These are phyloP conservation scores for Pampusana beccarii DNA, from an alignment of 2,113 vertebrate species.

Conservation along the genomic window DNA sequence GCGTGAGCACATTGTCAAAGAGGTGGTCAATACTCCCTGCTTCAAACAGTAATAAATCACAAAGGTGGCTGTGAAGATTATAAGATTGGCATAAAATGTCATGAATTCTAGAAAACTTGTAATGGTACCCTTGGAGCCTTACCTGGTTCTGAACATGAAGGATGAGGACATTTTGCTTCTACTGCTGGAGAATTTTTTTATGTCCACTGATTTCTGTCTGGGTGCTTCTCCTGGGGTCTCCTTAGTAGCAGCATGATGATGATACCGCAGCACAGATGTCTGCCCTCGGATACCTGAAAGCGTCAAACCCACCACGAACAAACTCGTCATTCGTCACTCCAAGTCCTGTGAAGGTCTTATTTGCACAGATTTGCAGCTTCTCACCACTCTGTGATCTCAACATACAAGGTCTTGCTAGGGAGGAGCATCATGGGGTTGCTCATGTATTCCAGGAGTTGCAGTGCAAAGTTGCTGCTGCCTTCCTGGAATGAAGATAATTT, in stretches of 20 bases:
- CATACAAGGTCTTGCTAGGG: background rate
- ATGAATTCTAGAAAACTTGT: background rate
- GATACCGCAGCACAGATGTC: background rate
- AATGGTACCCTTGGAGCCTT: background rate
- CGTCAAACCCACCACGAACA: background rate
- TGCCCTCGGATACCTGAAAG: background rate
- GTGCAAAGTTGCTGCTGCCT: background rate
- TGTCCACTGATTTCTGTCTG: background rate
- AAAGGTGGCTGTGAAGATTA: background rate
- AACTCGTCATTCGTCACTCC: background rate
- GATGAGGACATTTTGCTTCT: background rate
- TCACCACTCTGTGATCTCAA: background rate
- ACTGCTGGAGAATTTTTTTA: background rate
- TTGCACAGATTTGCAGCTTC: background rate
- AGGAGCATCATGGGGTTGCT: background rate
- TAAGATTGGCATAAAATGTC: background rate
- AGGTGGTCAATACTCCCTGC: background rate
- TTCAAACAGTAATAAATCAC: background rate
- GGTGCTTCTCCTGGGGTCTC: background rate
- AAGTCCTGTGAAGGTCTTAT: background rate
- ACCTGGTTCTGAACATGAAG: background rate
- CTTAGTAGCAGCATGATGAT: background rate
- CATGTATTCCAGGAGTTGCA: rapidly evolving
- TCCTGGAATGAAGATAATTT: background rate
- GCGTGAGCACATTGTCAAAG: background rate